A percentile compares a stretch with the other conserved stretches of the same genome.
phyloP scores from a whole-genome alignment of 2,888 invertebrate genomes.

The Plebejus argus region DNA sequence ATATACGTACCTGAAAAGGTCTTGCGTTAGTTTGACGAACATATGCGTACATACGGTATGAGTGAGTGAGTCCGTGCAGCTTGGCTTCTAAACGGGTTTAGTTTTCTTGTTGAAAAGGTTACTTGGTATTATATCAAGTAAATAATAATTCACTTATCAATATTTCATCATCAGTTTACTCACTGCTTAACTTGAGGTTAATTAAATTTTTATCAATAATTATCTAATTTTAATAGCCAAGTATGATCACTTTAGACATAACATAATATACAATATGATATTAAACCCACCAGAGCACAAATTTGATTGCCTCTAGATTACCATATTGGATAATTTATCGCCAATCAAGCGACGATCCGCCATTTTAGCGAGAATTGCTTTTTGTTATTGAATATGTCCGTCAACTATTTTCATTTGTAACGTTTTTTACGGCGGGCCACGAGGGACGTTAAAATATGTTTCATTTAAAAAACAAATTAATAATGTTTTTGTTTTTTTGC shows the following conservation, averaged over 20 bases:
- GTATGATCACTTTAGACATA: background rate
- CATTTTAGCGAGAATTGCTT: slow-evolving; percentile 31
- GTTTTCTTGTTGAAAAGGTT: too few relatives aligned
- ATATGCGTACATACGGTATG: too few relatives aligned
- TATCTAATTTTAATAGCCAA: background rate
- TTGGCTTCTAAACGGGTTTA: too few relatives aligned
- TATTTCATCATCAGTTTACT: too few relatives aligned
- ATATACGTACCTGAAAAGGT: too few relatives aligned
- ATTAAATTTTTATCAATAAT: background rate
- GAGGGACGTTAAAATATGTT: background rate
- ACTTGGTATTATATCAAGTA: too few relatives aligned
- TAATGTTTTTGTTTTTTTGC: background rate
- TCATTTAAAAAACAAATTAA: background rate
- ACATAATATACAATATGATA: background rate
- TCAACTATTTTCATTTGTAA: slow-evolving; percentile 26
- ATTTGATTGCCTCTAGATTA: slow-evolving; percentile 36
- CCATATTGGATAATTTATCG: slow-evolving; percentile 41
- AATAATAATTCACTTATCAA: too few relatives aligned
- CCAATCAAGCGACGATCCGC: slow-evolving; percentile 40
- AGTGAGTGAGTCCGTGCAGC: too few relatives aligned
- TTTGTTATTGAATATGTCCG: slow-evolving; percentile 35
- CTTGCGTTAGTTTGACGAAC: too few relatives aligned
- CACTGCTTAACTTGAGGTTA: too few relatives aligned
- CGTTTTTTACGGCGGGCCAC: slow-evolving; percentile 17
- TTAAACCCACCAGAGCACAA: background rate